Evolutionary conservation across 2,113 vertebrate genomes (phyloP).

Genomic region (Helogale parvula): DNA sequence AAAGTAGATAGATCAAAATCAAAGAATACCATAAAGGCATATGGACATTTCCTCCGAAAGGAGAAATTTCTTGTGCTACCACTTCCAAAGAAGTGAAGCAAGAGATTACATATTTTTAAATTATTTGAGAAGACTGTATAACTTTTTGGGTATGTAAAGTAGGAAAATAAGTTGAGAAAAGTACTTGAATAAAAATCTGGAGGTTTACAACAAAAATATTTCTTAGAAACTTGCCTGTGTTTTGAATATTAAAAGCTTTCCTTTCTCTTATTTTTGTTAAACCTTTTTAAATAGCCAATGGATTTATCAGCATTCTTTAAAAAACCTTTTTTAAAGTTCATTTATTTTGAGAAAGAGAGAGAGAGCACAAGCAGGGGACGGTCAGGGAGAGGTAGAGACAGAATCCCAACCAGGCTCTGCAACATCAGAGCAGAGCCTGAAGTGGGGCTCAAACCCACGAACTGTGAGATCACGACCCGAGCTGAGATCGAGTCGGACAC

Average conservation of each 20-base stretch:
- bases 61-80: neutral
- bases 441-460: too few relatives aligned
- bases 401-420: too few relatives aligned
- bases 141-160: neutral
- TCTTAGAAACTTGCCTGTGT: slow-evolving; percentile 35
- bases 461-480: too few relatives aligned
- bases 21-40: neutral
- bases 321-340: too few relatives aligned
- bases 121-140: slow-evolving; percentile 20
- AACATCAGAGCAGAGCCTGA: too few relatives aligned
- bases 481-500: too few relatives aligned
- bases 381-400: too few relatives aligned
- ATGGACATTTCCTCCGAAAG: neutral
- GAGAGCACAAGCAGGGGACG: too few relatives aligned
- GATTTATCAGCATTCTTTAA: neutral
- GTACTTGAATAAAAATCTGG: neutral
- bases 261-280: neutral
- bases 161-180: slow-evolving; percentile 14
- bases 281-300: neutral
- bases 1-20: slow-evolving; percentile 32
- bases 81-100: neutral
- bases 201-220: neutral
- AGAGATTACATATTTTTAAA: neutral
- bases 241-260: slow-evolving; percentile 47
- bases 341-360: too few relatives aligned